These are phyloP conservation scores for Saccopteryx leptura DNA, from an alignment of 2,113 vertebrate genomes.

Conservation along the genomic window DNA sequence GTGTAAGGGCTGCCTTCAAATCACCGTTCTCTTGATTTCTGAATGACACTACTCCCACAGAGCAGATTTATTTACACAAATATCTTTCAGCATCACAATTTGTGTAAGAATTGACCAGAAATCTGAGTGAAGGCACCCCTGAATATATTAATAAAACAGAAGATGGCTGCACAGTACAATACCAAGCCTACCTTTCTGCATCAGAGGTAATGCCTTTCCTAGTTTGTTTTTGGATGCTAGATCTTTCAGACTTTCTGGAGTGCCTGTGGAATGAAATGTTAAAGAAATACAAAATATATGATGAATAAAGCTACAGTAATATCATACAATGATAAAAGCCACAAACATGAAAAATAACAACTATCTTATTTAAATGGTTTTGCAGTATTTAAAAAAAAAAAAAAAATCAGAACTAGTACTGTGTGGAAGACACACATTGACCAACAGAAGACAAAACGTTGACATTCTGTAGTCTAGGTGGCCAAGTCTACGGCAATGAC, in stretches of 20 bases:
- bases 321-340: conserved; percentile 75
- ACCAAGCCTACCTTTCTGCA: conserved; percentile 94
- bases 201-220: conserved; percentile 93
- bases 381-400: background rate
- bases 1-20: conserved; percentile 8
- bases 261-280: conserved; percentile 93
- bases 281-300: conserved; percentile 87
- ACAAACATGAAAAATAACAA: conserved; percentile 76
- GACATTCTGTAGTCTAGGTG: background rate
- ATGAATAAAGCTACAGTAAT: conserved; percentile 82
- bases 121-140: background rate
- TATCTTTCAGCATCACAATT: background rate
- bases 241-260: conserved; percentile 94
- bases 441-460: conserved; percentile 47
- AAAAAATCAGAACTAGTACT: conserved; percentile 32
- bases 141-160: background rate
- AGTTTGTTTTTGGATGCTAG: conserved; percentile 93
- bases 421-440: conserved; percentile 22
- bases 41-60: background rate
- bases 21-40: background rate
- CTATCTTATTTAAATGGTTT: conserved; percentile 65
- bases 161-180: conserved; percentile 39
- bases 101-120: background rate
- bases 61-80: background rate
- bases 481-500: background rate